phyloP scores from a whole-genome alignment of 2,113 vertebrate genomes.

The Rhinoderma darwinii region DNA sequence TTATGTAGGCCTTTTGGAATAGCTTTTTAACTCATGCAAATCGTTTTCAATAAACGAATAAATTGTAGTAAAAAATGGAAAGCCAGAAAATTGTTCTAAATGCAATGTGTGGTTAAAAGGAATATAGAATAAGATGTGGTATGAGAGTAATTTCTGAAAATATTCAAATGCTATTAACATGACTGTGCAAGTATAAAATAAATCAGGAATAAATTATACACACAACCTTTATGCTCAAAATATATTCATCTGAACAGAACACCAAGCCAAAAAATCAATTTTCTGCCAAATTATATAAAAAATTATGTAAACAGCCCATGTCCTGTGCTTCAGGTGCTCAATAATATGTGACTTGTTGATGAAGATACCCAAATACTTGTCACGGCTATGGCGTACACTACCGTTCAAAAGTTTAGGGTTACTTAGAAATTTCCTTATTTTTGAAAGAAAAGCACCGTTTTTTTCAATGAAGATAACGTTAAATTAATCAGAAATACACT shows the following conservation, averaged over 20 bases:
- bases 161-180: neutral
- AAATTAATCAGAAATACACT: no score
- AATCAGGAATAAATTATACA: slow-evolving; percentile 17
- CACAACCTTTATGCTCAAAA: slow-evolving; percentile 7
- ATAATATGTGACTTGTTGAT: neutral
- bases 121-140: neutral
- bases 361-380: neutral
- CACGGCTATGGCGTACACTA: no score
- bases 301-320: neutral
- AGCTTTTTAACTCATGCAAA: neutral
- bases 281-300: slow-evolving; percentile 4
- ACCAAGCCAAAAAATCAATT: neutral
- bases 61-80: neutral
- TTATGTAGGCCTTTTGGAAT: neutral
- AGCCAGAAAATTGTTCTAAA: neutral
- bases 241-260: neutral
- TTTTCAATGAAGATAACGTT: no score
- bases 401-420: no score
- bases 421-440: no score
- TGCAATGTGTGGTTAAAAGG: neutral
- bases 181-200: neutral
- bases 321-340: neutral
- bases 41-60: neutral
- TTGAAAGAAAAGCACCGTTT: no score
- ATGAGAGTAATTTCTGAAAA: neutral